phyloP scores from a whole-genome alignment of 2,888 invertebrate genomes.

The Acanthosepion esculentum region DNA sequence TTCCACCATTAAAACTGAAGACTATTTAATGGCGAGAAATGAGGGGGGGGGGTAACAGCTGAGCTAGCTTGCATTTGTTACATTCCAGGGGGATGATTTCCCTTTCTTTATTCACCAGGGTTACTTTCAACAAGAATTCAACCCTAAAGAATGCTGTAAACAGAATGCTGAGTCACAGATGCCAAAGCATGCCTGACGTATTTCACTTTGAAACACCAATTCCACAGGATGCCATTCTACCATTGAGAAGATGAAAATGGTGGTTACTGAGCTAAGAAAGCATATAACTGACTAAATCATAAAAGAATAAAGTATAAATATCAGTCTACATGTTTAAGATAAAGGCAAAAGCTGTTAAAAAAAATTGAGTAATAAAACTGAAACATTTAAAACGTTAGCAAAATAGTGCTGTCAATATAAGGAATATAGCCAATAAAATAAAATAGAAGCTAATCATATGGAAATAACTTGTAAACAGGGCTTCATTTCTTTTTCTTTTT shows the following conservation, averaged over 20 bases:
- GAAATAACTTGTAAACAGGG: not conserved
- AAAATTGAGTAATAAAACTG: not conserved
- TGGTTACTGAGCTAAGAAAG: not conserved
- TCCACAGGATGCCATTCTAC: not conserved
- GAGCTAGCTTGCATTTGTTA: not conserved
- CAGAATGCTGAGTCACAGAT: not conserved
- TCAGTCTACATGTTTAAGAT: not conserved
- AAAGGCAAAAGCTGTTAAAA: not conserved
- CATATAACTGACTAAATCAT: not conserved
- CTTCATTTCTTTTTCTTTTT: no score
- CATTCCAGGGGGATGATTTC: not conserved
- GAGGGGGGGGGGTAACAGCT: not conserved
- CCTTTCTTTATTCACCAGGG: not conserved
- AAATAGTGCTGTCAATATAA: not conserved
- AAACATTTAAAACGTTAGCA: not conserved
- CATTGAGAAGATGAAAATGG: not conserved
- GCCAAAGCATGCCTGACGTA: not conserved
- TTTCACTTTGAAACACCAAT: not conserved
- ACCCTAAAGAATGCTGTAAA: constrained; percentile 1
- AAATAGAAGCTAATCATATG: not conserved
- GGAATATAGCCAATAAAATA: not conserved
- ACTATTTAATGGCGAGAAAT: not conserved
- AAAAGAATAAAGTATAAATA: not conserved
- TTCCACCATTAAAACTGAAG: not conserved
- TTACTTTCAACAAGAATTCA: not conserved